Evolutionary conservation across 2,113 vertebrate genomes (phyloP), one percentile per base, ranked within the genome.

Genomic region (cattle (Bos taurus)): DNA sequence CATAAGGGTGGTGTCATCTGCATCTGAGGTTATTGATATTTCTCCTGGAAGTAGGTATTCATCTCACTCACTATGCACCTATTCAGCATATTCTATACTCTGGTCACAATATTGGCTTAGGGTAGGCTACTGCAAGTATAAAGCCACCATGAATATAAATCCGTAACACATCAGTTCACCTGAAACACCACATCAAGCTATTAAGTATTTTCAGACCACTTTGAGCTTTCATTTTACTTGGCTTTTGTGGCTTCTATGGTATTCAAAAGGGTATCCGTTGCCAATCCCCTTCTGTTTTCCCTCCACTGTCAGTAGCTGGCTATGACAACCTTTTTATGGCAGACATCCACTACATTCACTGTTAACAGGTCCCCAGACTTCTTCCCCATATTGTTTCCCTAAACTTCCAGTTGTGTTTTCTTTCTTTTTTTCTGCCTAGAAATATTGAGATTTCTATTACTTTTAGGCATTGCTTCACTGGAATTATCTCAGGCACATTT

Each of bases 371-470:
- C 12, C 60, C 7, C 40, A 95, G 56, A 62, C 59, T 43, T 74
- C 90, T 85, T 95, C 54, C 3, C 25, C 7, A 36, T 43, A 52
- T 5, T 56, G 36, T 19, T 56, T 80, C 54, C 11, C 40, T 33
- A 59, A 88, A 25, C 3, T 17, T 78, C 2, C 21, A 84, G 57
- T 56, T 57, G 13, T 26, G 17, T 46, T 95, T 89, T 62, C 88
- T 91, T 54, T 88, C 82, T 56, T 57, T 6, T 71, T 95, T 97
- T 60, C 11, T 62, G 33, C 3, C 6, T 50, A 23, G 62, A 56
- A 96, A 83, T 90, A 93, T 12, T 85, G 54, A 86, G 26, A 96
- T 91, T 88, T 90, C n/a, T 94, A n/a, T 60, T 80, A 56, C 87
- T 36, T 88, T 57, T 57, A 46, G 52, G 17, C 6, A 43, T 33